Percentiles rank a stretch among this genome's conserved stretches.
These are phyloP conservation scores for Mus caroli DNA, from an alignment of 2,797 vertebrate genomes.

Conservation along the genomic window DNA sequence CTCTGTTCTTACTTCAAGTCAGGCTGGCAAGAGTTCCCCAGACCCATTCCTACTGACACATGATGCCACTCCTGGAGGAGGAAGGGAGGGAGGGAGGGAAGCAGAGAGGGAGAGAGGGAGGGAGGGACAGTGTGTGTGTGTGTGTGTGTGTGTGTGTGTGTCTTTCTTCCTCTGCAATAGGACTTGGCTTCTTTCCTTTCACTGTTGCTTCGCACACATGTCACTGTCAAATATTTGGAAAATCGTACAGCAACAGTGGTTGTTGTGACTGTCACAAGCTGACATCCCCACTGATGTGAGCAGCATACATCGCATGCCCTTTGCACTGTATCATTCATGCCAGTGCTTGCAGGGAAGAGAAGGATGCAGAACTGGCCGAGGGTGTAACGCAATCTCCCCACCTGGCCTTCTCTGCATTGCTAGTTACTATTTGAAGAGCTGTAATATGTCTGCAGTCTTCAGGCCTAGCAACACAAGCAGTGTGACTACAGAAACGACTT, in stretches of 20 bases:
- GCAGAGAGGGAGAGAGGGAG: background rate
- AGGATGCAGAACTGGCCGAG: background rate
- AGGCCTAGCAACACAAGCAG: background rate
- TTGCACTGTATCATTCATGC: background rate
- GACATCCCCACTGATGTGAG: background rate
- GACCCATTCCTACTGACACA: background rate
- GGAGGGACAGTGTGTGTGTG: background rate
- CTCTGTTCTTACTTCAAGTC: background rate
- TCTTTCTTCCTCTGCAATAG: background rate
- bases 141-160: background rate
- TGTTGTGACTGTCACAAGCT: background rate
- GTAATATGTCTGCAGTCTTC: background rate
- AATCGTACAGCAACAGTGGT: background rate
- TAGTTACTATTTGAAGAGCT: background rate
- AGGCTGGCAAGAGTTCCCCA: background rate
- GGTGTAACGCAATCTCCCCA: background rate
- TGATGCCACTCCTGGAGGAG: background rate
- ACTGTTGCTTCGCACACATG: background rate
- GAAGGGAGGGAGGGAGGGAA: too few species aligned
- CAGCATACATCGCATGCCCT: background rate
- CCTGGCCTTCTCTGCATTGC: background rate
- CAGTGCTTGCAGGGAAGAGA: background rate
- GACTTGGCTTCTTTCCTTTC: constrained; percentile 17
- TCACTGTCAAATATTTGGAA: background rate
- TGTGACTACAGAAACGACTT: background rate